Base-by-base conservation (phyloP, 64 coral and sea anemone genomes). In the Anthopleura sola region DNA sequence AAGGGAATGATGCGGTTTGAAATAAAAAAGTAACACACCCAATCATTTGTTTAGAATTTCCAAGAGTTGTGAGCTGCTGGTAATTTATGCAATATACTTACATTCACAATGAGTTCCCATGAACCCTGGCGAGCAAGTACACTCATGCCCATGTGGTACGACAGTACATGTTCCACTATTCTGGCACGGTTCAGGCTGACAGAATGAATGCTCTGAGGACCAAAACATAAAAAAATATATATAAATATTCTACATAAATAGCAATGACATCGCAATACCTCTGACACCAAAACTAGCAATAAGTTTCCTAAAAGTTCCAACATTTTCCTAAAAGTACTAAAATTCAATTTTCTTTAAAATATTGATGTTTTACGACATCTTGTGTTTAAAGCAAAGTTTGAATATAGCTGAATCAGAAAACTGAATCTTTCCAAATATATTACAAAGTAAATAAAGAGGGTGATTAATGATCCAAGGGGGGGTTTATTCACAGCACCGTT, bases 91-190 rank as follows among this genome's bases (percentile, higher is more conserved):
- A 18, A 77, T 77, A 31, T 38, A 51, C 92, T 84, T 87, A 99
- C 97, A 87, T 88, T 99, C 97, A 90, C 97, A 99, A 55, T 99
- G 97, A 29, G 84, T 91, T 80, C 97, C 93, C 97, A 99, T 94
- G 37, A 95, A 99, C 81, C 97, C 97, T 75, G 88, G 86, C 6
- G 93, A 84, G 40, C 97, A 99, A 15, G 97, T 99, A 56, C 97
- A 99, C 68, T 99, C 92, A 82, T 94, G 94, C 47, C 93, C 97
- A 90, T 92, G 87, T 49, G 93, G 46, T 54, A 99, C 87, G 20
- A 99, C 97, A 15, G 97, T 99, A 85, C 97, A 99, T 6, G 92
- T 94, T 16, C 92, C 97, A 34, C 92, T 90, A 82, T 99, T 99
- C 87, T 95, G 92, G 24, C 97, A 99, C 2, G 97, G 97, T 16